phyloP scores from a whole-genome alignment of 2,888 invertebrate genomes.

The Ophion obscuratus region DNA sequence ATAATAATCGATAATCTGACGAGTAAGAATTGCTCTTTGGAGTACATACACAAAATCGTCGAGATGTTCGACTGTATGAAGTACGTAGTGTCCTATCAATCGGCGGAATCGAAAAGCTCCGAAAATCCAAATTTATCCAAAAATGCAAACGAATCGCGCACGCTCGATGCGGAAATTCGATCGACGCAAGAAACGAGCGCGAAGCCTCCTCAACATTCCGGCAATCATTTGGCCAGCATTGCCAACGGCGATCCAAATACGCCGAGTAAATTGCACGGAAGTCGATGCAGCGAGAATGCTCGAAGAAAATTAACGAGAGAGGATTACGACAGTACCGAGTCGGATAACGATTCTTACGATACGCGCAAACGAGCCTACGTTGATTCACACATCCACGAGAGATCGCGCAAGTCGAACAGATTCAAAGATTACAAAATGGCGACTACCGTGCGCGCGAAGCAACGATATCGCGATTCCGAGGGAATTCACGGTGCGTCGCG shows the following conservation, averaged over 20 bases:
- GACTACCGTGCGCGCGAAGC: neutral
- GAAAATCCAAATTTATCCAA: neutral
- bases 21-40: constrained; percentile 73
- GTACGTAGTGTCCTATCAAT: constrained; percentile 70
- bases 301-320: constrained; percentile 53
- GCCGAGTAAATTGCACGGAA: constrained; percentile 19
- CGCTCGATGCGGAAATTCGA: neutral
- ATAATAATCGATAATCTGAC: constrained; percentile 74
- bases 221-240: neutral
- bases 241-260: neutral
- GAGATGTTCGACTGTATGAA: constrained; percentile 75
- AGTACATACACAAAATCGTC: constrained; percentile 75
- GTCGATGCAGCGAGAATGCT: neutral
- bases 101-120: constrained; percentile 39
- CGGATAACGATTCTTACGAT: constrained; percentile 59
- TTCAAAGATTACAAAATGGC: constrained; percentile 20
- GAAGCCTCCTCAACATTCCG: constrained; percentile 2
- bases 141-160: neutral
- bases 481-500: neutral
- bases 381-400: constrained; percentile 3
- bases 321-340: constrained; percentile 64
- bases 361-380: neutral
- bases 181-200: neutral
- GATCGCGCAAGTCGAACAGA: constrained; percentile 14
- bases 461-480: neutral